Evolutionary conservation across 1,140 invertebrate genomes (phyloP).

Genomic region (Orussus abietinus): DNA sequence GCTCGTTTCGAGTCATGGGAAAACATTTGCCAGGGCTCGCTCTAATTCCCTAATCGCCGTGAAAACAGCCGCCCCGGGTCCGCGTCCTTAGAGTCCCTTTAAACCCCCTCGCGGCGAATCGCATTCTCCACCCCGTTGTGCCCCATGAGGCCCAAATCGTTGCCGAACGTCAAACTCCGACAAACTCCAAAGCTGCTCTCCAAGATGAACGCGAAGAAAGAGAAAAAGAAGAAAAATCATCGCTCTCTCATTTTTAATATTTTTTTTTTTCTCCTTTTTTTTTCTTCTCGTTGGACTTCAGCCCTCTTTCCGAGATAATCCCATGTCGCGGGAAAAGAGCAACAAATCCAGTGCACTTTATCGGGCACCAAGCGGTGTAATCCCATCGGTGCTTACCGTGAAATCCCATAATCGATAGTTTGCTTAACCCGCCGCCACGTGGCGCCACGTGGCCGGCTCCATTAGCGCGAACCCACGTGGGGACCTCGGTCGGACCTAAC

Average conservation of each 20-base stretch:
- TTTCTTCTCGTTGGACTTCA: neutral
- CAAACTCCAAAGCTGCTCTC: neutral
- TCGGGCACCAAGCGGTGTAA: slow-evolving; percentile 46
- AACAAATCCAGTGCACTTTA: slow-evolving; percentile 51
- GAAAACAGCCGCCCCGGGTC: slow-evolving; percentile 42
- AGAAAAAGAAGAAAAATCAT: neutral
- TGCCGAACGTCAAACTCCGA: neutral
- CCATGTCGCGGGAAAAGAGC: slow-evolving; percentile 40
- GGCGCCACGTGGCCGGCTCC: slow-evolving; percentile 47
- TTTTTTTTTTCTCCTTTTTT: neutral
- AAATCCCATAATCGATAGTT: slow-evolving; percentile 55
- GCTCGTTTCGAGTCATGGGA: slow-evolving; percentile 49
- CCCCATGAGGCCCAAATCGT: too few species aligned
- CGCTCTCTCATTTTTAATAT: slow-evolving; percentile 5
- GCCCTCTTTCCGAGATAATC: slow-evolving; percentile 6
- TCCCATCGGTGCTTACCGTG: slow-evolving; percentile 52
- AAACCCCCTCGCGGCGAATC: neutral
- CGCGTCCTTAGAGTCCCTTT: too few species aligned
- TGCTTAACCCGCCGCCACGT: slow-evolving; percentile 51
- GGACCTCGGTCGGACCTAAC: slow-evolving; percentile 27
- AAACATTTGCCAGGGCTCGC: slow-evolving; percentile 24
- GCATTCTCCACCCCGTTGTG: neutral
- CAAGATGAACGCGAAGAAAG: neutral
- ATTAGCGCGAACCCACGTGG: slow-evolving; percentile 34
- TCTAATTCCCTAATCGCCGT: slow-evolving; percentile 50